Evolutionary conservation across 2,888 invertebrate genomes (phyloP).

Genomic region (Synergus gifuensis): DNA sequence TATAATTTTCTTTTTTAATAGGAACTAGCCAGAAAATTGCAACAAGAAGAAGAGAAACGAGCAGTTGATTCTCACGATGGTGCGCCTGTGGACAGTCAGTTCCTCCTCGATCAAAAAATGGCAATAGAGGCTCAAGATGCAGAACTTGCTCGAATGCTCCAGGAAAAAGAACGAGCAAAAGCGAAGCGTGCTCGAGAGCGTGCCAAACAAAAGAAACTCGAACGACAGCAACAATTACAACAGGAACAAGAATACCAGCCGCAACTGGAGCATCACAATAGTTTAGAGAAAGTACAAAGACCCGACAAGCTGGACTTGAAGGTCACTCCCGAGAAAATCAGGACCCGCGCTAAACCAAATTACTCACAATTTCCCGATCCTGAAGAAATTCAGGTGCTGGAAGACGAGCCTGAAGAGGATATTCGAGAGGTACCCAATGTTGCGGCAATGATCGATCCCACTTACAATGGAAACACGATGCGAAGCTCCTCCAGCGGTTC

Average conservation of each 20-base stretch:
- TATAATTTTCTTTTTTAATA: conserved; percentile 66
- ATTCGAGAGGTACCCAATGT: conserved; percentile 79
- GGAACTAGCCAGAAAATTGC: conserved; percentile 87
- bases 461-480: conserved; percentile 77
- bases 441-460: conserved; percentile 84
- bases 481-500: conserved; percentile 66
- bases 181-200: conserved; percentile 85
- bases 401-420: conserved; percentile 65
- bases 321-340: conserved; percentile 55
- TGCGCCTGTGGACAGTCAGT: conserved; percentile 64
- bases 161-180: conserved; percentile 86
- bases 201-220: conserved; percentile 78
- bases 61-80: conserved; percentile 80
- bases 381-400: conserved; percentile 75
- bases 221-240: conserved; percentile 80
- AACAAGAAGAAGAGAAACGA: conserved; percentile 85
- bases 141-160: conserved; percentile 87
- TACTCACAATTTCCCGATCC: conserved; percentile 66
- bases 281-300: conserved; percentile 70
- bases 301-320: conserved; percentile 73
- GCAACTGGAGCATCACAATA: conserved; percentile 70
- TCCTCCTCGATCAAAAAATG: conserved; percentile 81
- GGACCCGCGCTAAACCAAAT: conserved; percentile 43
- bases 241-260: conserved; percentile 81
- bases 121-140: conserved; percentile 90